Base-by-base conservation (phyloP, 2,113 vertebrate genomes). In the Dryoscopus gambensis region DNA sequence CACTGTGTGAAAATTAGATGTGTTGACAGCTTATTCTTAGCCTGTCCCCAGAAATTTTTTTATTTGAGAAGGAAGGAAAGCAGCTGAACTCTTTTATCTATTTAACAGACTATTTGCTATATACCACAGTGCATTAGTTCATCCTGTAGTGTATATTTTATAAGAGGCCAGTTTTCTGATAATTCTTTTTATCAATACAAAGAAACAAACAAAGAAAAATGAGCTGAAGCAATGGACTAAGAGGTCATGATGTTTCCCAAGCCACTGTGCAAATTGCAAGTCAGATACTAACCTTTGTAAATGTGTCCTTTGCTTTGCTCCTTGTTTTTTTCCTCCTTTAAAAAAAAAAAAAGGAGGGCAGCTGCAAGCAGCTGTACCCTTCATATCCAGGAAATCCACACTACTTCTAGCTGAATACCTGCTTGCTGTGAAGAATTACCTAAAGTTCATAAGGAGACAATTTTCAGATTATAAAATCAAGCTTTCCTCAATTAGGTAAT, bases 401-500 rank as follows among this genome's bases (percentile, higher is more conserved):
- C 35, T 74, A 49, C 68, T 85, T 94, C 63, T 42, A 74, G n/a
- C 15, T 84, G 63, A 92, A 69, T 69, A 57, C 21, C 59, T 88
- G 15, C 37, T 65, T 73, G 62, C 70, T 86, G 33, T 85, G 85
- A 91, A 80, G 46, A 88, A 74, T 85, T 83, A 65, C 35, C 20
- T 57, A 7, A 59, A 35, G 46, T 77, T 83, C 90, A 46, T 20
- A 11, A 25, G 37, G 50, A 79, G 40, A 33, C 33, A 56, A 33
- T 79, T 78, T 90, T 62, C 67, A 92, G 53, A 74, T 92, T 93
- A 93, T 86, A 69, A 95, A 90, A 92, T 90, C 50, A 87, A 92
- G 35, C 31, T 53, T 85, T 94, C 49, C 37, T 94, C 82, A 42
- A 35, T 88, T 83, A 83, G 37, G 42, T 76, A 90, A 86, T 83